Base-by-base conservation (phyloP, 1,140 invertebrate genomes). In the Conopomorpha cramerella region DNA sequence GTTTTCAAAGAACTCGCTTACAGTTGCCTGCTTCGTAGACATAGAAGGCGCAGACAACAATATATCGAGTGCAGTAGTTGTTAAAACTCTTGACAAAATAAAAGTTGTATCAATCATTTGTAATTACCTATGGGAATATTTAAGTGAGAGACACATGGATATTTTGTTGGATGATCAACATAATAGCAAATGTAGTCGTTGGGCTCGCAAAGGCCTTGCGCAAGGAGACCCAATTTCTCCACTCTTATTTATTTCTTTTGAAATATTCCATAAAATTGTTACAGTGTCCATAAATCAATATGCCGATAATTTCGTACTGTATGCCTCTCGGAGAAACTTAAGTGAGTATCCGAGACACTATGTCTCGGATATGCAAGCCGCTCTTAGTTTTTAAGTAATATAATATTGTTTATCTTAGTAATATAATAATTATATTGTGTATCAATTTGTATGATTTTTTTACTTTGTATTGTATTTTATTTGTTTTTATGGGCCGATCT, bases 1-100 rank as follows among this genome's bases (percentile, higher is more conserved):
- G 2, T 32, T 38, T 23, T 14, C 17, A 2, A 16, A 31, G 16
- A 26, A 32, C 2, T 12, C 3, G 8, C 7, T 12, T 8, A 38
- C 36, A 6, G 14, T 32, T 10, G 28, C 3, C 3, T 38, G 36
- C 16, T 37, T 31, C 13, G 3, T 32, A 10, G 30, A 32, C 11
- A 32, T 32, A 14, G 16, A 32, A 7, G 32, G 12, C 19, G 36
- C 36, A 7, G 30, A 38, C 13, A 38, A 38, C 14, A 38, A 38
- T 26, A 13, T 38, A 4, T 8, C 16, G 18, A 15, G 28, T 2
- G 12, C 2, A 11, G 3, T 2, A 11, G 10, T 29, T 8, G 11
- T 36, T 2, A 4, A 2, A 2, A 17, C 11, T 2, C 10, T 36
- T 10, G 28, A 36, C 12, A 2, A 18, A 2, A 6, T 36, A 3